Base-by-base conservation (phyloP, 2,888 invertebrate genomes). In the Drosophila greeni region DNA sequence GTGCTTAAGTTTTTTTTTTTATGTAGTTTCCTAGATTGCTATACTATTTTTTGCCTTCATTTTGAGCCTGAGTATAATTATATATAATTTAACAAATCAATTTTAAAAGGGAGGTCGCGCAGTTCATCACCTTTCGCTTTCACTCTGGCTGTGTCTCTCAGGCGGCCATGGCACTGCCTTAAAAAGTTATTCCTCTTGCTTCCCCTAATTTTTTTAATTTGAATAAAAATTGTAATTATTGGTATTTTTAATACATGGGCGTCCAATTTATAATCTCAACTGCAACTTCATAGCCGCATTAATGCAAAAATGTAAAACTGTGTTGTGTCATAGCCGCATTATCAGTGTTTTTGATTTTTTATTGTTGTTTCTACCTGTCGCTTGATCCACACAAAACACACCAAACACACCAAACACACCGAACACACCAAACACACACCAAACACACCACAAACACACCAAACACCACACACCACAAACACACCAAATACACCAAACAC, bases 81-180 rank as follows among this genome's bases (percentile, higher is more conserved):
- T 34, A 8, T n/a, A 7, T 36, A 12, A 11, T 20, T 12, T 6
- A 12, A 9, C 1, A 18, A 24, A 18, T 3, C n/a, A 34, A 26
- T 11, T 24, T 43, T 7, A 34, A 14, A 14, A 34, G 14, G 31
- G 12, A 20, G 18, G 8, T 2, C 24, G 29, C 26, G 57, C 57
- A 42, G 26, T 34, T 18, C 20, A 56, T 11, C 33, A 42, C 18
- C 26, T 58, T 26, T 58, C 26, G 54, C 57, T 58, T 42, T 57
- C 33, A 57, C 57, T 58, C 58, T 33, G 20, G n/a, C 40, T 56
- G 40, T 39, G 42, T n/a, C 8, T 39, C 7, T 20, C 14, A 11
- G 14, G 20, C 39, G 20, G 20, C 3, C 23, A 14, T 40, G 23
- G 23, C n/a, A 40, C 40, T 23, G 23, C 14, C 14, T 23, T n/a